Conservation (phyloP, 1,140 invertebrate genomes). For the Drosophila subpulchrella region DNA sequence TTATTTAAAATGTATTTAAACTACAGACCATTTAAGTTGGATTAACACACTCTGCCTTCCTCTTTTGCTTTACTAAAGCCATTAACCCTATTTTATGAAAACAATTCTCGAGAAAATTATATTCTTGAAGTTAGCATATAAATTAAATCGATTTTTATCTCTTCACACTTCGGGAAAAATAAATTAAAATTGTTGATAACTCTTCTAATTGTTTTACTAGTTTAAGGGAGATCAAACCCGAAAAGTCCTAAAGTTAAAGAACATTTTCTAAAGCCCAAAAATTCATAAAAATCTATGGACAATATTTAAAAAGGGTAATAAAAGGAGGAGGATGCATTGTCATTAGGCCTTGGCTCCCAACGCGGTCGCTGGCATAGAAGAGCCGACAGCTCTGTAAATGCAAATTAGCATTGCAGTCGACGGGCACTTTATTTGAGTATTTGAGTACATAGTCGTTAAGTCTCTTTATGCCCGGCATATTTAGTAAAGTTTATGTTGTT, state of each 20-base stretch:
- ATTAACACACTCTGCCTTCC: background rate
- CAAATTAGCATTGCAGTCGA: conserved; percentile 67
- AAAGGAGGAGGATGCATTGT: conserved; percentile 41
- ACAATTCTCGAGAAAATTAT: background rate
- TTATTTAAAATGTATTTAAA: no score
- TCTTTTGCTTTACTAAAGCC: background rate
- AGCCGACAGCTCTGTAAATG: conserved; percentile 53
- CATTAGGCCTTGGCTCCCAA: conserved; percentile 9
- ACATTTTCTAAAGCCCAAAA: background rate
- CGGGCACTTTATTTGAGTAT: conserved; percentile 56
- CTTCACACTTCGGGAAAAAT: background rate
- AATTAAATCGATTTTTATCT: background rate
- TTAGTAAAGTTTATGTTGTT: conserved; percentile 69
- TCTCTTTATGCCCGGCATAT: conserved; percentile 44
- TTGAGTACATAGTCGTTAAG: conserved; percentile 58
- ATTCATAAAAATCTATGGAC: background rate
- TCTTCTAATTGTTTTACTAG: background rate
- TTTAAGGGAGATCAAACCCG: conserved; percentile 1
- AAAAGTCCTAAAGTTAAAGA: background rate
- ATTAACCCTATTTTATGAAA: background rate
- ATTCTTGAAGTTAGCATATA: background rate
- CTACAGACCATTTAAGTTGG: no score
- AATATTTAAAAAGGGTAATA: background rate
- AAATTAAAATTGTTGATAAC: background rate
- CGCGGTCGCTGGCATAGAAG: conserved; percentile 21